Evolutionary conservation across 2,113 vertebrate species (phyloP).

Genomic region (Halichoeres trimaculatus): DNA sequence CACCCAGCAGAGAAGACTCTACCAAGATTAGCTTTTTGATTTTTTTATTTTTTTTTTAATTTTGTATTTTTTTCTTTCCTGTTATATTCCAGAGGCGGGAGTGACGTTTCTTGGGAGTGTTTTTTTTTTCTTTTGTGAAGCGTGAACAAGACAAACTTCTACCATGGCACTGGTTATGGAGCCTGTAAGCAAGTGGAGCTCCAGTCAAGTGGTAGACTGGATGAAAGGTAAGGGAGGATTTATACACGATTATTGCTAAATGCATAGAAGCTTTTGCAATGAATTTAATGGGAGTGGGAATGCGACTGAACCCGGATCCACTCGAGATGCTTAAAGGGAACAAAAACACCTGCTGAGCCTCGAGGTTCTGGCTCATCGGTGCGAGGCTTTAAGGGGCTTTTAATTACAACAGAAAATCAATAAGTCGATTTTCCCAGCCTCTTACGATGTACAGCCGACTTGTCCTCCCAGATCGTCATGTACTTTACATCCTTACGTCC

Average conservation of each 20-base stretch:
- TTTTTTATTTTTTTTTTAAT: neutral
- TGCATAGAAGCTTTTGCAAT: neutral
- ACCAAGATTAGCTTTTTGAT: neutral
- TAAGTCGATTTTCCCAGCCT: constrained; percentile 3
- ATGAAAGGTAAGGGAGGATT: constrained; percentile 81
- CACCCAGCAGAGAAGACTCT: constrained; percentile 24
- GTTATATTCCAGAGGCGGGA: neutral
- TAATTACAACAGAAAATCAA: constrained; percentile 21
- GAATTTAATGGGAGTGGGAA: neutral
- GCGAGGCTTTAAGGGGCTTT: constrained; percentile 5
- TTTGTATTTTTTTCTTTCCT: neutral
- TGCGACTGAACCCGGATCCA: constrained; percentile 19
- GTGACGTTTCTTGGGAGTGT: constrained; percentile 48
- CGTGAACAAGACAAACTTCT: constrained; percentile 80
- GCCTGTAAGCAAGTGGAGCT: constrained; percentile 87
- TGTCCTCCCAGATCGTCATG: neutral
- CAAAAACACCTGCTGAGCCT: constrained; percentile 79
- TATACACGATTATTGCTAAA: neutral
- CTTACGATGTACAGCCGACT: constrained; percentile 11
- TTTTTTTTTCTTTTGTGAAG: constrained; percentile 70
- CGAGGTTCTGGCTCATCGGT: constrained; percentile 8
- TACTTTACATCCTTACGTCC: constrained; percentile 11
- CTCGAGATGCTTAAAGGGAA: constrained; percentile 38
- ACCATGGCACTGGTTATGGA: constrained; percentile 86
- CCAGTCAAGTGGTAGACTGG: constrained; percentile 85